Conservation (phyloP, 2,113 vertebrate genomes). For the Polyodon spathula region DNA sequence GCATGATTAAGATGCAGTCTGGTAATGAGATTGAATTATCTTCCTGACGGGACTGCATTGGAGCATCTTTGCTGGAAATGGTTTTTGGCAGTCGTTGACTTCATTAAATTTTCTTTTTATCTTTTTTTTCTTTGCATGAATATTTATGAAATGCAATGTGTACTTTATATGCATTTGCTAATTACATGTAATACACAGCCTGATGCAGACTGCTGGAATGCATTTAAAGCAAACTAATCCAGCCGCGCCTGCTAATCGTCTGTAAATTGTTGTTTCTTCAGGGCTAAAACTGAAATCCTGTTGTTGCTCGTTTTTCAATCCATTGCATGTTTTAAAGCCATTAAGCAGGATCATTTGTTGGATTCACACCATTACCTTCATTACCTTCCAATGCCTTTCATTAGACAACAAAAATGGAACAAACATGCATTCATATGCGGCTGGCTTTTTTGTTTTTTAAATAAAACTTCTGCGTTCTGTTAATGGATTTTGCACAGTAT, state of each 20-base stretch:
- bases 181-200: slow-evolving; percentile 23
- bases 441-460: too few relatives aligned
- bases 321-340: slow-evolving; percentile 8
- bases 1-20: too few relatives aligned
- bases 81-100: slow-evolving; percentile 12
- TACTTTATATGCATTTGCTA: slow-evolving; percentile 21
- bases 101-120: background rate
- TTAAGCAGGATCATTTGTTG: slow-evolving; percentile 17
- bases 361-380: slow-evolving; percentile 24
- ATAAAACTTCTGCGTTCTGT: too few relatives aligned
- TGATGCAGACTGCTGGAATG: slow-evolving; percentile 10
- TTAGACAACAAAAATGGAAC: slow-evolving; percentile 11
- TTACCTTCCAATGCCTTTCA: slow-evolving; percentile 12
- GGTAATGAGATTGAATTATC: fast-evolving
- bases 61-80: slow-evolving; percentile 1
- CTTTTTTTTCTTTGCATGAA: slow-evolving; percentile 17
- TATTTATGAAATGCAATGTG: slow-evolving; percentile 17
- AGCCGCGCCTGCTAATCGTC: slow-evolving; percentile 6
- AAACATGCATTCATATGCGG: slow-evolving; percentile 4
- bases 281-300: slow-evolving; percentile 7
- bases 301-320: slow-evolving; percentile 20
- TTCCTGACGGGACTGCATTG: fast-evolving
- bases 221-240: slow-evolving; percentile 11
- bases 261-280: background rate
- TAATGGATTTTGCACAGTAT: too few relatives aligned